Conservation (phyloP, 2,113 vertebrate species). For the Aramus guarauna region DNA sequence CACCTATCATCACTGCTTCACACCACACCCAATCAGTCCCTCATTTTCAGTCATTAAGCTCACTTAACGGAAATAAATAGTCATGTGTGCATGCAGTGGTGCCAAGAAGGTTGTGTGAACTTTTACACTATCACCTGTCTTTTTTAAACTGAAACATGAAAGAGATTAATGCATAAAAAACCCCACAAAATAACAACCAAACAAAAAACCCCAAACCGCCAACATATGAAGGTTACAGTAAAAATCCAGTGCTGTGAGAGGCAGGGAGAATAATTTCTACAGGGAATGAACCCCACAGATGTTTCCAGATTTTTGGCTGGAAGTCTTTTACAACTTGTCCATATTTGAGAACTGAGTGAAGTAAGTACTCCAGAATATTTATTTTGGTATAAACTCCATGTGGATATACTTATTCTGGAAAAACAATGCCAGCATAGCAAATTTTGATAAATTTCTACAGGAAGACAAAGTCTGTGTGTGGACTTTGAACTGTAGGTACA, state of each 20-base stretch:
- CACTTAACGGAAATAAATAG: not conserved
- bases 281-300: constrained; percentile 50
- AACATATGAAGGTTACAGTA: not conserved
- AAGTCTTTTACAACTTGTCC: constrained; percentile 42
- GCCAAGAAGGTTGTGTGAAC: not conserved
- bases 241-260: not conserved
- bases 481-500: not conserved
- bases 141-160: not conserved
- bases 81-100: not conserved
- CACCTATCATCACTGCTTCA: not conserved
- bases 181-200: no score
- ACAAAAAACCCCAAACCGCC: no score
- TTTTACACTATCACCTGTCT: not conserved
- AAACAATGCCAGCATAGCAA: constrained; percentile 6
- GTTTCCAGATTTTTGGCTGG: constrained; percentile 36
- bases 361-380: constrained; percentile 29
- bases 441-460: not conserved
- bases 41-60: not conserved
- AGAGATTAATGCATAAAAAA: not conserved
- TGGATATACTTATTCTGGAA: not conserved
- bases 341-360: not conserved
- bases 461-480: not conserved
- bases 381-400: constrained; percentile 25
- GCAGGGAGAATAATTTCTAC: not conserved
- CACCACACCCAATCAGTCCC: not conserved